Base-by-base conservation (phyloP, 2,113 vertebrate genomes). In the Fregetta grallaria region DNA sequence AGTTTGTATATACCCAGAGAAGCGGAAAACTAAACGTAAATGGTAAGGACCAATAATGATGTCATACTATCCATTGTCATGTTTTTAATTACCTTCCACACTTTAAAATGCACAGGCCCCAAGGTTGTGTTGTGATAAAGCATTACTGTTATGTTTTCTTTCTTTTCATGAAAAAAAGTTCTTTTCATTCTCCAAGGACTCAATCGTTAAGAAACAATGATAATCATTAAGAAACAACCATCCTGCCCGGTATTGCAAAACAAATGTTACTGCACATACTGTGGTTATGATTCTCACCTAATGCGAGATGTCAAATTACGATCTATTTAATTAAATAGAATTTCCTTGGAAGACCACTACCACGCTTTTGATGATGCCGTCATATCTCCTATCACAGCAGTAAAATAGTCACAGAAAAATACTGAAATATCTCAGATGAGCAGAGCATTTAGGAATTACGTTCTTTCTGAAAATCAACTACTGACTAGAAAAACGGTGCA, bases 391-490 rank as follows among this genome's bases (percentile, higher is more conserved):
- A 91, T 7, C 36, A 91, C 5, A 86, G 45, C 22, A 72, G 32
- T 50, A 91, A 87, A 96, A 81, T 1, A 44, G 17, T 15, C 26
- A 81, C 34, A 58, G 30, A 49, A 89, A 95, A 94, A 63, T 15
- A 89, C 13, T 40, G 23, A 72, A 94, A 75, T 40, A 65, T 9
- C 59, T 65, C 45, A 49, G 18, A 59, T 52, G 6, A 80, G 16
- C 4, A 76, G 9, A 73, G 16, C 23, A 80, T 61, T 75, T 67
- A 45, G 1, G 5, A 92, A 59, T 44, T 5, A 65, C 1, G 2
- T 27, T 79, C 29, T 88, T 88, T 67, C 66, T 45, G 72, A 80
- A 94, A 87, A 77, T 36, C n/a, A 63, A 56, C 55, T 77, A 59
- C 16, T n/a, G 40, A 45, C 50, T 45, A 56, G 40, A 92, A 76